Evolutionary conservation across 2,113 vertebrate genomes (phyloP), one percentile per base, ranked within the genome.

Genomic region (Calidris pugnax): DNA sequence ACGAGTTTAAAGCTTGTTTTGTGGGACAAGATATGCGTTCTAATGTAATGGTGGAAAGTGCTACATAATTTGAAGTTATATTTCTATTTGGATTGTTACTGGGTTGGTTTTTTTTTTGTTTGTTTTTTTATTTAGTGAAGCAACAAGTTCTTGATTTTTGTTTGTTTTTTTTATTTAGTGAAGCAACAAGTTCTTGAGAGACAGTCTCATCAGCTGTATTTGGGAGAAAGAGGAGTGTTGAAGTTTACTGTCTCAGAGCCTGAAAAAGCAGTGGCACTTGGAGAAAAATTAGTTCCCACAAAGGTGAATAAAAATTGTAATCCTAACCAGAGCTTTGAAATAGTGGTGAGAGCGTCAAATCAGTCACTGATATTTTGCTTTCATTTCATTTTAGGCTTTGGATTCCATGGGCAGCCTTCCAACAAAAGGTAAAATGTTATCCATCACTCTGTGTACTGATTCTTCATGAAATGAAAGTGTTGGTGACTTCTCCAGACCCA

Each of bases 141-240:
- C 93, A 97, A 64, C 96, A 67, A 6, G 99, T 99, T 92, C 96
- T 99, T 74, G 43, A 68, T 1, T 28, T 51, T 51, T 53, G 51
- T 15, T 53, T 51, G 37, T n/a, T 51, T 55, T 14, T 93, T 97
- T 55, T 41, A 3, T 95, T 89, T 91, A 99, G 99, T 98, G 56
- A 98, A 98, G 80, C 93, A 97, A 64, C 96, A 67, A 6, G 99
- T 99, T 92, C 96, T 99, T 74, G 43, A 68, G 33, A 99, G 97
- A 90, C 28, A 77, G 22, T 55, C 8, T 13, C 99, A 99, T 53
- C 92, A 98, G 68, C 86, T 99, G 57, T 51, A 12, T 30, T 59
- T 98, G 88, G 87, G 72, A 74, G 90, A 85, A 39, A 92, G 96
- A 60, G 76, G 86, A 41, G 83, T 87, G 5, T 33, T 99, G 72